These are phyloP conservation scores for Euphydryas editha DNA, from an alignment of 2,888 invertebrate species.

Conservation along the genomic window DNA sequence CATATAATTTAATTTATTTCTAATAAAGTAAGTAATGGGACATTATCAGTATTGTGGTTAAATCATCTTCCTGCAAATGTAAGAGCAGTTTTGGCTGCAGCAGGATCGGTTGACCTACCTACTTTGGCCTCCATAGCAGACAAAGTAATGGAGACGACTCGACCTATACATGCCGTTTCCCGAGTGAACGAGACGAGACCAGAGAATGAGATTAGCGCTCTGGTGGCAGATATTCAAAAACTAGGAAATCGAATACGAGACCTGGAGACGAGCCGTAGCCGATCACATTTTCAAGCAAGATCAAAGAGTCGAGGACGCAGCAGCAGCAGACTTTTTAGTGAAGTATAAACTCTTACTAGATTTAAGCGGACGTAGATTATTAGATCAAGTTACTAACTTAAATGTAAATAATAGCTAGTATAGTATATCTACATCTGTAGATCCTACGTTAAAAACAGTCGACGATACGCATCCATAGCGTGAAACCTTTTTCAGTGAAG, in stretches of 20 bases:
- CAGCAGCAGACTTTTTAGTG: constrained; percentile 30
- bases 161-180: too few species aligned
- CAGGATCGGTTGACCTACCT: too few species aligned
- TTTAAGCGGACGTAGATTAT: neutral
- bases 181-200: too few species aligned
- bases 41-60: neutral
- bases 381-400: neutral
- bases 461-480: neutral
- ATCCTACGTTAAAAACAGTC: neutral
- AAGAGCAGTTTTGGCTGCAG: too few species aligned
- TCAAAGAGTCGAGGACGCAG: constrained; percentile 17
- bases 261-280: neutral
- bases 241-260: too few species aligned
- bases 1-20: too few species aligned
- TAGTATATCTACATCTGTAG: neutral
- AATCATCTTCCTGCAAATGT: neutral
- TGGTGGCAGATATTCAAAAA: too few species aligned
- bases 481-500: constrained; percentile 12
- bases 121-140: too few species aligned
- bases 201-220: too few species aligned
- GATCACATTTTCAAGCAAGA: constrained; percentile 6
- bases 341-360: neutral
- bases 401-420: too few species aligned
- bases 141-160: too few species aligned
- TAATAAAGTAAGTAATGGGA: neutral